Conservation (phyloP, 2,888 invertebrate species). For the Priocnemis perturbator region DNA sequence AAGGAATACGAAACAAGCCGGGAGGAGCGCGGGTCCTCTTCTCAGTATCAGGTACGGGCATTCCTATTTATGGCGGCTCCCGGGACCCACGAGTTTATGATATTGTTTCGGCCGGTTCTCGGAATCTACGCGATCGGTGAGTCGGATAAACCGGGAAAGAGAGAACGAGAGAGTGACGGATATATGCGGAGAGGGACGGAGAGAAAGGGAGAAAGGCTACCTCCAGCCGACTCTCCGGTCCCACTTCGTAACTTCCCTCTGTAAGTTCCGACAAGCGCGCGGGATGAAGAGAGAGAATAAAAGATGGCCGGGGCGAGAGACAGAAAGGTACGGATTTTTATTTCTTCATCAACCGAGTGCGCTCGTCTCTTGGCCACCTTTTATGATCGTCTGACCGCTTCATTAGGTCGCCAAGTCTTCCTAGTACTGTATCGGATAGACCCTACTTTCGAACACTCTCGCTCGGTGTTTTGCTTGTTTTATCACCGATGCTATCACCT, state of each 20-base stretch:
- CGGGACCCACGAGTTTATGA: conserved; percentile 72
- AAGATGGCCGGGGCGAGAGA: conserved; percentile 15
- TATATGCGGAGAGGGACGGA: conserved; percentile 14
- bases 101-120: conserved; percentile 73
- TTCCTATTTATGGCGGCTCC: conserved; percentile 72
- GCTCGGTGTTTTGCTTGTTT: no score
- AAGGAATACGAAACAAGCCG: conserved; percentile 48
- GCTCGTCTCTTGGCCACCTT: conserved; percentile 56
- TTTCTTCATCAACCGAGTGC: conserved; percentile 67
- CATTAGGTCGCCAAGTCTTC: conserved; percentile 62
- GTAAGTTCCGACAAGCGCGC: conserved; percentile 20
- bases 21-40: conserved; percentile 16
- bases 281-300: conserved; percentile 36
- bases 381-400: conserved; percentile 68
- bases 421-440: background rate
- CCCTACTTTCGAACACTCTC: no score
- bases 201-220: conserved; percentile 29
- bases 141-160: conserved; percentile 51
- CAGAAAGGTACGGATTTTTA: conserved; percentile 55
- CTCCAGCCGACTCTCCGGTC: conserved; percentile 22
- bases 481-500: no score
- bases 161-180: background rate
- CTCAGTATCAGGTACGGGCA: conserved; percentile 62
- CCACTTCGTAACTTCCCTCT: no score
- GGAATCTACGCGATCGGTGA: conserved; percentile 75